These are phyloP conservation scores for Sebastes dallii DNA, from an alignment of 2,797 vertebrate genomes.

Conservation along the genomic window DNA sequence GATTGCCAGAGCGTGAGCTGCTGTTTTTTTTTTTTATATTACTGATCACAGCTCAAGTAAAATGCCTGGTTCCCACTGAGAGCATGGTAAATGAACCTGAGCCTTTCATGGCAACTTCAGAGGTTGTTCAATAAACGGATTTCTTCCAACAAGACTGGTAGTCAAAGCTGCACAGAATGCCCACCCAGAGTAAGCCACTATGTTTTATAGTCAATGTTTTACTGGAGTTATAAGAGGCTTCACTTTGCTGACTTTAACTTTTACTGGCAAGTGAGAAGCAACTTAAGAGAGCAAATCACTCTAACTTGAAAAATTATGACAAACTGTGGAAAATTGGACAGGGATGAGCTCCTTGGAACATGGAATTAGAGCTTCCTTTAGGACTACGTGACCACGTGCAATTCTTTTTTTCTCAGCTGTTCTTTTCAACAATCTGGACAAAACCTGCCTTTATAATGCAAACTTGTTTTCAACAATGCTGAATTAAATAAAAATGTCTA, in stretches of 20 bases:
- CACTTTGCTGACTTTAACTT: background rate
- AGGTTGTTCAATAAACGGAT: conserved; percentile 35
- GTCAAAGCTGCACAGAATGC: conserved; percentile 15
- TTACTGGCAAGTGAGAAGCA: background rate
- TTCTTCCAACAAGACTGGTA: background rate
- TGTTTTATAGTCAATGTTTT: background rate
- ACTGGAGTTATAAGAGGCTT: background rate
- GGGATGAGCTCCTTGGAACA: background rate
- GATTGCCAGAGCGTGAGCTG: background rate
- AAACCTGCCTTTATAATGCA: background rate
- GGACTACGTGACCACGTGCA: too few species aligned
- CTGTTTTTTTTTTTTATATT: background rate
- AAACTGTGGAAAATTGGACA: background rate
- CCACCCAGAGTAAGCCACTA: background rate
- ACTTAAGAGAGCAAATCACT: background rate
- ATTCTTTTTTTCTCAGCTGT: too few species aligned
- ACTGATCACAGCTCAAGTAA: conserved; percentile 22
- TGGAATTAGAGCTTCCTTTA: too few species aligned
- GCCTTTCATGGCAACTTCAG: conserved; percentile 67
- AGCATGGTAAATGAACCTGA: conserved; percentile 61
- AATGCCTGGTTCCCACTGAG: conserved; percentile 43
- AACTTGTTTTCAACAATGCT: too few species aligned
- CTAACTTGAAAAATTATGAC: background rate
- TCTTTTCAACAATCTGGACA: background rate
- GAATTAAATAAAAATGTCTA: too few species aligned